Base-by-base conservation (phyloP, 2,113 vertebrate species). In the Daphoenositta chrysoptera region DNA sequence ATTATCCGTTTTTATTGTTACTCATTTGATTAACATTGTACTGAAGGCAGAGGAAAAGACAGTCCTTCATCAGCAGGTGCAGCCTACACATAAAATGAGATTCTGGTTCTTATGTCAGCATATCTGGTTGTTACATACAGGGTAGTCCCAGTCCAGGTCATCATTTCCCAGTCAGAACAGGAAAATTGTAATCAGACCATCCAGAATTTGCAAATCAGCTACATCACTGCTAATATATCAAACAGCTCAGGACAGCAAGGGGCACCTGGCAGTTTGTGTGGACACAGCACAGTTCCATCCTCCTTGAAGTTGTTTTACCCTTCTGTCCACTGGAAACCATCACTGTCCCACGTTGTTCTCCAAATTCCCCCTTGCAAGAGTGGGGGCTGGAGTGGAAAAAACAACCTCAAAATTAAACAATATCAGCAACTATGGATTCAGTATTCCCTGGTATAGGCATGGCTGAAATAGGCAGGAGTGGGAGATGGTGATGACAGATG, bases 1-100 rank as follows among this genome's bases (percentile, higher is more conserved):
- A 10, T 87, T 81, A 73, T 39, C 35, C 48, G 39, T 71, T 94
- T 88, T 70, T 80, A 83, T 83, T 11, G 1, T 17, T 73, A 70
- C 47, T 88, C 27, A 58, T 83, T 91, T 85, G 30, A 80, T 81
- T 93, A 88, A 83, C 51, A 68, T 39, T 72, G n/a, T 44, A 37
- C 44, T 88, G 81, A 79, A 65, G 80, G 35, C 27, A 88, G 30
- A 20, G 66, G 1, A 20, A 75, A 94, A 87, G 13, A 6, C 40
- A 71, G 48, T 82, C 14, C 26, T 84, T 65, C 54, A 70, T 53
- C 54, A 50, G 28, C 11, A 35, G 26, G 9, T 76, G 11, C 15
- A 83, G 42, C 42, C 63, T 80, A 58, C 9, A 54, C 27, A 39
- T 54, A 56, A 58, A 86, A 82, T 69, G 13, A 54, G 27, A 61